phyloP scores from a whole-genome alignment of 1,140 invertebrate species.

The Cydia pomonella region DNA sequence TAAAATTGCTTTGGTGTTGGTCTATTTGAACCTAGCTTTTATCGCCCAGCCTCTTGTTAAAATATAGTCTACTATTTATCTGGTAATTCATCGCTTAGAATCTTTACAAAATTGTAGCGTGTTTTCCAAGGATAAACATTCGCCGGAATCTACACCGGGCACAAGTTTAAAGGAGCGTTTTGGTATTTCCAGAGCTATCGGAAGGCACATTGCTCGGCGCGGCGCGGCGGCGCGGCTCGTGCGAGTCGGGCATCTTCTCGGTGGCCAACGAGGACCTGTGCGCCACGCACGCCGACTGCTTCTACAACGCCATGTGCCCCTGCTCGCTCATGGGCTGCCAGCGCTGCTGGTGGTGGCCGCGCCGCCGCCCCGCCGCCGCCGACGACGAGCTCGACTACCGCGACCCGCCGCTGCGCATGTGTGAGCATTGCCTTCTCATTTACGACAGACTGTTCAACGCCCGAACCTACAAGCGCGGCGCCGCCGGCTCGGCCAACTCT shows the following conservation, averaged over 20 bases:
- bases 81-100: too few species aligned
- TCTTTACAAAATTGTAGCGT: too few species aligned
- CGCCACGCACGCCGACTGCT: constrained; percentile 53
- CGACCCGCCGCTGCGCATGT: constrained; percentile 49
- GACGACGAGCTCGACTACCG: constrained; percentile 39
- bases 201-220: constrained; percentile 36
- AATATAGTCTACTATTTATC: too few species aligned
- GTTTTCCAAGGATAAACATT: too few species aligned
- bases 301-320: constrained; percentile 64
- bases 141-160: too few species aligned
- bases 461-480: constrained; percentile 37
- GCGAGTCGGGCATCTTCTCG: constrained; percentile 94
- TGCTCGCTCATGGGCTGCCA: constrained; percentile 73
- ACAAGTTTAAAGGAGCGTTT: constrained; percentile 48
- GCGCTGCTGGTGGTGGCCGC: constrained; percentile 70
- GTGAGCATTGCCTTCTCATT: constrained; percentile 53
- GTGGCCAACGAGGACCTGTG: constrained; percentile 88
- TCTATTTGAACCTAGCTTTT: too few species aligned
- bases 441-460: constrained; percentile 61
- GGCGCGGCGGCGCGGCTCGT: constrained; percentile 86
- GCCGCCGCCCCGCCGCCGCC: constrained; percentile 36
- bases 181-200: constrained; percentile 33
- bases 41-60: too few species aligned
- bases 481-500: constrained; percentile 81
- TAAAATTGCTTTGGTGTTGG: too few species aligned